Evolutionary conservation across 2,797 vertebrate genomes (phyloP).

Genomic region (Phataginus tricuspis): DNA sequence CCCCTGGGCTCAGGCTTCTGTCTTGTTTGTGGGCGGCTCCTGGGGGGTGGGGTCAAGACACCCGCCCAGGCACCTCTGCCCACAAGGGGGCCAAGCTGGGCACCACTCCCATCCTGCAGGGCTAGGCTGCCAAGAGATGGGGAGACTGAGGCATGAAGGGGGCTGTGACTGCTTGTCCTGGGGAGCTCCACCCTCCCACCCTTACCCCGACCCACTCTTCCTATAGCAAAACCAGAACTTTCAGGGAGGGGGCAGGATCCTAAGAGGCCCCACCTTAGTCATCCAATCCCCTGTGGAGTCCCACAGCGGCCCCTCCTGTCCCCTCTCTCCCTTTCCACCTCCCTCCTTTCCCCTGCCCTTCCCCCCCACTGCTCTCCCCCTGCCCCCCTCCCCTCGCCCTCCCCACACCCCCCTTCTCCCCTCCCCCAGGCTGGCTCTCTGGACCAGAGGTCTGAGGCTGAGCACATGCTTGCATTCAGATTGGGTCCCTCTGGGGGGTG

Average conservation of each 20-base stretch:
- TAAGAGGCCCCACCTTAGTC: background rate
- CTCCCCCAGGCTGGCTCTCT: background rate
- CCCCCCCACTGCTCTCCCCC: too few species aligned
- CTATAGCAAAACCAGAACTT: background rate
- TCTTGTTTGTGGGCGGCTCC: background rate
- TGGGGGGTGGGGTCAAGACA: background rate
- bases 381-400: fast-evolving
- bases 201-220: fast-evolving
- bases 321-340: too few species aligned
- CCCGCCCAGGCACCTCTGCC: fast-evolving
- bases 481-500: background rate
- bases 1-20: fast-evolving
- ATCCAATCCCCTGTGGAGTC: too few species aligned
- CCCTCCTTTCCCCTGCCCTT: too few species aligned
- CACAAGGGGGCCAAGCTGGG: background rate
- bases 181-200: fast-evolving
- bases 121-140: background rate
- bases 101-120: too few species aligned
- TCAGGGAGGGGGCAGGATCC: fast-evolving
- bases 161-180: fast-evolving
- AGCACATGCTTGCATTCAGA: background rate
- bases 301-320: background rate
- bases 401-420: background rate
- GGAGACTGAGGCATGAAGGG: background rate
- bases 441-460: too few species aligned